Evolutionary conservation across 2,888 invertebrate genomes (phyloP).

Genomic region (Petrolisthes cinctipes): DNA sequence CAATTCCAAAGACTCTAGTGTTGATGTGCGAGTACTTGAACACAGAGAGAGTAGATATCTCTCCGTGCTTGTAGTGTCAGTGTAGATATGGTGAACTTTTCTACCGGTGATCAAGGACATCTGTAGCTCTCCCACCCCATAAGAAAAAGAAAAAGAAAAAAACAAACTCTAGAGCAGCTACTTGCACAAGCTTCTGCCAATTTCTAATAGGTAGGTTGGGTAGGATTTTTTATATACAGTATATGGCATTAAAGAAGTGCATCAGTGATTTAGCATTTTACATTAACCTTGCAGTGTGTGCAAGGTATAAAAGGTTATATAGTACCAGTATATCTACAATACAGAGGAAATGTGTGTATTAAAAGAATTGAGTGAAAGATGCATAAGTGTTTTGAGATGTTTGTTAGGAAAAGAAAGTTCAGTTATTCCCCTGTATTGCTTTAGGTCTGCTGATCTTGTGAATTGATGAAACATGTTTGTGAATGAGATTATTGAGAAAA

Average conservation of each 20-base stretch:
- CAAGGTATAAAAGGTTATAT: slow-evolving; percentile 28
- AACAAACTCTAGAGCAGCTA: slow-evolving; percentile 42
- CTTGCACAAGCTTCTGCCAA: slow-evolving; percentile 36
- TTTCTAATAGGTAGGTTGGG: slow-evolving; percentile 37
- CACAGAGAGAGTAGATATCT: slow-evolving; percentile 11
- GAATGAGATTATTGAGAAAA: neutral
- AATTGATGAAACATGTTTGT: slow-evolving; percentile 1
- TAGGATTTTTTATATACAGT: slow-evolving; percentile 49
- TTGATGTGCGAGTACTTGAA: slow-evolving; percentile 39
- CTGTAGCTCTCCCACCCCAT: neutral
- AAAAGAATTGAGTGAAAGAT: slow-evolving; percentile 12
- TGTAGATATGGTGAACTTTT: slow-evolving; percentile 27
- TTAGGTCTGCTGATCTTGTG: neutral
- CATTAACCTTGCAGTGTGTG: slow-evolving; percentile 46
- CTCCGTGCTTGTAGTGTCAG: neutral
- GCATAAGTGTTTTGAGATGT: slow-evolving; percentile 4
- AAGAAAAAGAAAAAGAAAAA: too few species aligned
- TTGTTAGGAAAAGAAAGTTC: neutral
- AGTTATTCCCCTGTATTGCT: neutral
- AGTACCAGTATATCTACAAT: slow-evolving; percentile 37
- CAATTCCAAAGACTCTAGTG: slow-evolving; percentile 49
- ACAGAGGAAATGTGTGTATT: slow-evolving; percentile 34
- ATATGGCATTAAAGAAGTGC: slow-evolving; percentile 52
- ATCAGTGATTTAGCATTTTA: slow-evolving; percentile 48
- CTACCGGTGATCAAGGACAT: slow-evolving; percentile 20